Evolutionary conservation across 2,888 invertebrate genomes (phyloP), one percentile per base, ranked within the genome.

Genomic region (Cylloceria caligata): DNA sequence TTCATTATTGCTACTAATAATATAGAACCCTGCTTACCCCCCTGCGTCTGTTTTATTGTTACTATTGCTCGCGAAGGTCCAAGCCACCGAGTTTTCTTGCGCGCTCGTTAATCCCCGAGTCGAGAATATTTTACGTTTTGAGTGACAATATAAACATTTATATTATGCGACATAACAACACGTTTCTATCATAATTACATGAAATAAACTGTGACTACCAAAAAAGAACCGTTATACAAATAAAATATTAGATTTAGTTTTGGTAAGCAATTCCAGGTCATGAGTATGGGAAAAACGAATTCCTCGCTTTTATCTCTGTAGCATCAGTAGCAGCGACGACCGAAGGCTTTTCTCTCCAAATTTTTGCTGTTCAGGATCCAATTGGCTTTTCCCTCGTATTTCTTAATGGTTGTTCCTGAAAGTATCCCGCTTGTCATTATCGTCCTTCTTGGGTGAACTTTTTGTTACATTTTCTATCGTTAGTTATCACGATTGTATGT

Each of bases 371-470:
- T 27, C 27, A 19, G 55, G 13, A 55, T 55, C 21, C 21, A 49
- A 49, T 49, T 21, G 27, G 3, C 55, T 55, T 19, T 27, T 27
- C 13, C 27, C n/a, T 24, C 13, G 55, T 27, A 55, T 55, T 27
- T 27, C 55, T 27, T 21, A 27, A 0, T 13, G 16, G 19, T 6
- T 47, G 7, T 52, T 52, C 27, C 5, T 27, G 27, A 11, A 55
- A 27, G 1, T 4, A 1, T 55, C 27, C 9, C 21, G 13, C 27
- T 27, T 27, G 27, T 27, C 55, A 55, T 55, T 55, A 55, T 55
- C 55, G 55, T 13, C 24, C 27, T 55, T 13, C 55, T 55, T 13
- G 55, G 55, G 24, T 27, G n/a, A 27, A n/a, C 21, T 55, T 55
- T 55, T 55, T 27, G 27, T 13, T 24, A 27, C 27, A n/a, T 55